Evolutionary conservation across 1,140 invertebrate species (phyloP), one percentile per base, ranked within the genome.

Genomic region (Drosophila bocqueti): DNA sequence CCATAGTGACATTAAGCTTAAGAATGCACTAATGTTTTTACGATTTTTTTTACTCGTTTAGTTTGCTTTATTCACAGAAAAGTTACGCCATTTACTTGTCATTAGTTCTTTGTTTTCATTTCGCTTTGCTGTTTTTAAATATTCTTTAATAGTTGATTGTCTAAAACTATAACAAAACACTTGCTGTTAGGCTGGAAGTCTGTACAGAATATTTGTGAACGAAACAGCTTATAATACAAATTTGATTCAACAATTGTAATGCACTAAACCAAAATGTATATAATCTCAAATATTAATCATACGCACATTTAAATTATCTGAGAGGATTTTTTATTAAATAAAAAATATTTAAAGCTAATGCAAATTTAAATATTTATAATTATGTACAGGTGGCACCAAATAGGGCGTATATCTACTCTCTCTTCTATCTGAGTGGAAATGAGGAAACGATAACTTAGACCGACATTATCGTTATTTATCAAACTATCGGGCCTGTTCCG

Each of bases 51-150:
- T 80, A 67, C 54, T 52, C 78, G 47, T 82, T 78, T 79, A 81
- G 59, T 81, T 84, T 31, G 52, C 73, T 89, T 77, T 90, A 90
- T 90, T 90, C 85, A 90, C 85, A 90, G 85, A 90, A 90, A 91
- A 80, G 85, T 90, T 90, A 82, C 85, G 68, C 85, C 85, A 90
- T 90, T 90, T 90, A 90, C 85, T 90, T 90, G 86, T 90, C 86
- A 85, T 84, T 84, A 62, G 69, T 72, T 76, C 68, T 81, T 77
- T 62, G 62, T 72, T 61, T 71, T 73, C n/a, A 58, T 57, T 59
- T 69, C 75, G 50, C 65, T 65, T 73, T 49, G 71, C 83, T 65
- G 71, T 45, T 43, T 61, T 79, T 52, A 57, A 57, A 80, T 74
- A 80, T 71, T 71, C 69, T 55, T 83, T 57, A 72, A n/a, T 76